A percentile compares a stretch with the other conserved stretches of the same genome.
These are phyloP conservation scores for Hapalemur alaotrensis DNA, from an alignment of 2,797 vertebrate genomes.

Conservation along the genomic window DNA sequence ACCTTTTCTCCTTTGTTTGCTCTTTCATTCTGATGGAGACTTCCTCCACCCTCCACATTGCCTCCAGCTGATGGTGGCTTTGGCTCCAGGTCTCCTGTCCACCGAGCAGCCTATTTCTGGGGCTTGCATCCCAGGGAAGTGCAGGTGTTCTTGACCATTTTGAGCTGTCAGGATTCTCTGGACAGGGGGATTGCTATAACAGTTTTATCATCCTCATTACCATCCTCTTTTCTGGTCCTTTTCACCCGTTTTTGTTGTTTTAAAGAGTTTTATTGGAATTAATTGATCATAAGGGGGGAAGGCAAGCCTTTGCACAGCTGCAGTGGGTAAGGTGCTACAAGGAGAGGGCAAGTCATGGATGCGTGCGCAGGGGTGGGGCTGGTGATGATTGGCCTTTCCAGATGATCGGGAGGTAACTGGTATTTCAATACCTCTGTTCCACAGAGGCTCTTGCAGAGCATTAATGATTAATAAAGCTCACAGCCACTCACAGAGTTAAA, in stretches of 20 bases:
- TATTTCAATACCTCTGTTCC: background rate
- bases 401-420: background rate
- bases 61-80: background rate
- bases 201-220: background rate
- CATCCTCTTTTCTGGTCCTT: background rate
- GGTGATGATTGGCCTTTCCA: background rate
- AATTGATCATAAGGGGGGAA: background rate
- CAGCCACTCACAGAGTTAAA: background rate
- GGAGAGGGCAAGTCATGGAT: background rate
- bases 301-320: background rate
- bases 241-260: background rate
- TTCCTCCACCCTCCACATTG: background rate
- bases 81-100: background rate
- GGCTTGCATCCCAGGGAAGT: background rate
- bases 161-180: background rate
- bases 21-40: background rate
- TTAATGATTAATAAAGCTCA: conserved; percentile 34
- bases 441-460: background rate
- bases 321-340: background rate
- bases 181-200: background rate
- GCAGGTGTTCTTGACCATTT: background rate
- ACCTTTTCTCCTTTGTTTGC: background rate
- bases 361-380: rapidly evolving
- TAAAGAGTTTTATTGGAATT: background rate
- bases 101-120: background rate